Percentiles rank a stretch among this genome's conserved stretches.
These are phyloP conservation scores for Halictus rubicundus DNA, from an alignment of 1,140 invertebrate genomes.

Conservation along the genomic window DNA sequence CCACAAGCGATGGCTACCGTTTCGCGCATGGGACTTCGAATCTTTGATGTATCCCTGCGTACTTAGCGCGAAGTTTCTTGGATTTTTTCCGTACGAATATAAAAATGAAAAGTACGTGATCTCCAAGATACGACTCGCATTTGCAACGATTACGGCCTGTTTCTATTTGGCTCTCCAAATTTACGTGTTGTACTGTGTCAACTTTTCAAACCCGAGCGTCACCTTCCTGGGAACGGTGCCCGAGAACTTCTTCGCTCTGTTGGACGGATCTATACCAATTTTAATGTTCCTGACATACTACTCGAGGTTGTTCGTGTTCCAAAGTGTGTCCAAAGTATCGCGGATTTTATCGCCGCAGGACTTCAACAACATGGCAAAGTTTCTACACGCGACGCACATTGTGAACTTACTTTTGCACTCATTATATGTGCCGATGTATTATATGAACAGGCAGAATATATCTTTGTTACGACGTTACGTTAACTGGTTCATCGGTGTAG, in stretches of 20 bases:
- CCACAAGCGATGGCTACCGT: neutral
- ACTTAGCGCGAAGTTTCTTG: neutral
- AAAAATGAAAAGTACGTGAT: constrained; percentile 11
- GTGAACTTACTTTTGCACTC: no score
- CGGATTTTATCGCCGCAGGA: no score
- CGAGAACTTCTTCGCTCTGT: no score
- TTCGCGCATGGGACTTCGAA: neutral
- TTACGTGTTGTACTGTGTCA: constrained; percentile 56
- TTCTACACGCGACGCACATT: constrained; percentile 69
- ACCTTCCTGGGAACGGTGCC: constrained; percentile 32
- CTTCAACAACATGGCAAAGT: constrained; percentile 28
- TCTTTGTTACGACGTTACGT: constrained; percentile 17
- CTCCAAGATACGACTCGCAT: constrained; percentile 27
- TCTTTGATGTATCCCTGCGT: neutral
- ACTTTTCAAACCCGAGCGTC: constrained; percentile 23
- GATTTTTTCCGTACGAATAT: constrained; percentile 41
- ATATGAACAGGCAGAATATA: no score
- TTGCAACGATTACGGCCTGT: constrained; percentile 35
- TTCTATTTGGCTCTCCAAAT: constrained; percentile 9
- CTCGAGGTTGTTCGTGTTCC: no score
- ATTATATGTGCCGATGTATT: no score
- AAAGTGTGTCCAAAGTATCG: no score
- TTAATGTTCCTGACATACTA: no score
- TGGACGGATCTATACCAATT: no score
- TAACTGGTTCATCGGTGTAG: constrained; percentile 52